Conservation (phyloP, 2,797 vertebrate species). For the Varecia variegata region DNA sequence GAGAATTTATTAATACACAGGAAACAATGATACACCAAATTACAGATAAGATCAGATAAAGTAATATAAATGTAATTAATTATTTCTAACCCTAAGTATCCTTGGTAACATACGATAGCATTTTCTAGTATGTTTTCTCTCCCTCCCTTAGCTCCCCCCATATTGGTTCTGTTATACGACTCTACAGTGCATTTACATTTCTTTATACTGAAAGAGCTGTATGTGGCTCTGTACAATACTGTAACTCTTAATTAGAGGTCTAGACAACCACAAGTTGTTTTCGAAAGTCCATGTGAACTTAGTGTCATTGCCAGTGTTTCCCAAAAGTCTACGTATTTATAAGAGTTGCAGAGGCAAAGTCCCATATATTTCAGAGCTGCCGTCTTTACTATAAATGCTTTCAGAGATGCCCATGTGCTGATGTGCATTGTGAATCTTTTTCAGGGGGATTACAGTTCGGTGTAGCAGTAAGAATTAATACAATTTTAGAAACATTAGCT, state of each 20-base stretch:
- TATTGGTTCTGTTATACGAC: no score
- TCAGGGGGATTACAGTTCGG: rapidly evolving
- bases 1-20: background rate
- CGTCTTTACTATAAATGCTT: background rate
- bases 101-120: no score
- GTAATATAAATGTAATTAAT: background rate
- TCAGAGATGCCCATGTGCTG: rapidly evolving
- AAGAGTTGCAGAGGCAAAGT: rapidly evolving
- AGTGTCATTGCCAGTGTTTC: rapidly evolving
- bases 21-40: background rate
- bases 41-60: background rate
- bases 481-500: background rate
- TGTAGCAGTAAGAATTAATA: background rate
- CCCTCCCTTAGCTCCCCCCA: background rate
- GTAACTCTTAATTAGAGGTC: background rate
- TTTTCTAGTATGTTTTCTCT: background rate
- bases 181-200: background rate
- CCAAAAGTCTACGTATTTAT: rapidly evolving
- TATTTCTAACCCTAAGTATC: background rate
- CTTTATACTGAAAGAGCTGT: background rate
- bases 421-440: background rate
- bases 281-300: background rate
- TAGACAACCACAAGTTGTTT: rapidly evolving
- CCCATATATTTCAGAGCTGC: background rate
- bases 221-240: background rate